Evolutionary conservation across 2,888 invertebrate species (phyloP).

Genomic region (Cantharis flavilabris): DNA sequence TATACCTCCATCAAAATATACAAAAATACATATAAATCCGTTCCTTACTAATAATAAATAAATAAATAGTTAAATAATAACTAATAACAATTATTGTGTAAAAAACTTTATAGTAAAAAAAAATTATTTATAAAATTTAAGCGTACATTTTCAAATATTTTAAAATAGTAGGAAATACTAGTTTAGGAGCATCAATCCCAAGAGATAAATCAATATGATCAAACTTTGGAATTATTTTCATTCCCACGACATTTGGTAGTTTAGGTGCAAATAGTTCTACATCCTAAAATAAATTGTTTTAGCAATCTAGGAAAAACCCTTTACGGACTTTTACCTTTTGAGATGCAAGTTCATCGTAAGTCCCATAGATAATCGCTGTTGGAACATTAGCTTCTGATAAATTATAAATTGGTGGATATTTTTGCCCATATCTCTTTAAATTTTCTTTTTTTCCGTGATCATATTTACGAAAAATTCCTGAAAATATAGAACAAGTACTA

Average conservation of each 20-base stretch:
- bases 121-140: background rate
- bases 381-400: background rate
- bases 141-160: background rate
- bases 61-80: no score
- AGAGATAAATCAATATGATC: background rate
- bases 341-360: background rate
- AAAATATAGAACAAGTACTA: background rate
- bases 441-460: background rate
- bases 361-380: background rate
- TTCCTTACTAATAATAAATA: no score
- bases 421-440: background rate
- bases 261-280: background rate
- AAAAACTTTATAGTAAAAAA: no score
- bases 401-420: background rate
- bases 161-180: background rate
- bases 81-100: no score
- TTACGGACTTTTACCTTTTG: background rate
- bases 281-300: background rate
- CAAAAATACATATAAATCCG: no score
- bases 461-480: background rate
- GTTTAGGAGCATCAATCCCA: background rate
- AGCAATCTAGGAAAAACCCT: background rate
- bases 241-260: background rate
- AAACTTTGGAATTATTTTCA: background rate
- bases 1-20: no score